Evolutionary conservation across 2,797 vertebrate species (phyloP), one percentile per base, ranked within the genome.

Genomic region (Parauchenoglanis ngamensis): DNA sequence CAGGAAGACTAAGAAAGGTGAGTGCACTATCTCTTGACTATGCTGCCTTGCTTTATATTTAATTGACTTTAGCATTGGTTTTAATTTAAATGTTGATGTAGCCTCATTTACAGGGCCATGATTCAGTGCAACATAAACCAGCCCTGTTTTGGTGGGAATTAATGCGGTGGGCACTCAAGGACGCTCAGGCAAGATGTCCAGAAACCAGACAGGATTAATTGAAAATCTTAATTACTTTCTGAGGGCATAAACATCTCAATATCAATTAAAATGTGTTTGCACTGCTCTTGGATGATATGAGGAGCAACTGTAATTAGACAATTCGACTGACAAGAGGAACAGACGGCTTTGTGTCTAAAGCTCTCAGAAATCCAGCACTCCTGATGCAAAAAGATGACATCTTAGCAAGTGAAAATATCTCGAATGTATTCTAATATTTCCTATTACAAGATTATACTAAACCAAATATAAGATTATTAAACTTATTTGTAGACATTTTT

Each of bases 221-320:
- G 95, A 96, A 96, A 96, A 95, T 95, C 95, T 95, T 96, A 96
- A 96, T 96, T 96, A 96, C 95, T 96, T 96, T 96, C 95, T 94
- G 91, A 95, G 94, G 95, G 95, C 94, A 96, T 95, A 96, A 96
- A 96, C 95, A 96, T 96, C 95, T 96, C 95, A 95, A 96, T 96
- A 96, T 96, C 95, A 96, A 96, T 96, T 96, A 96, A 96, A 95
- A 95, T 92, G 94, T 94, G 95, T 96, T 95, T 96, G 94, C 93
- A 93, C 91, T 93, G 94, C 94, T 94, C 94, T 95, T 93, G 92
- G 94, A 95, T 94, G 94, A 96, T 95, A 94, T 94, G 94, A 94
- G 94, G 94, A 95, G 94, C 93, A 93, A 93, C 92, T 93, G 94
- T 96, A 96, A 96, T 96, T 96, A 96, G 94, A 96, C 93, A 93